These are phyloP conservation scores for Gallinago media DNA, from an alignment of 2,113 vertebrate species.

Conservation along the genomic window DNA sequence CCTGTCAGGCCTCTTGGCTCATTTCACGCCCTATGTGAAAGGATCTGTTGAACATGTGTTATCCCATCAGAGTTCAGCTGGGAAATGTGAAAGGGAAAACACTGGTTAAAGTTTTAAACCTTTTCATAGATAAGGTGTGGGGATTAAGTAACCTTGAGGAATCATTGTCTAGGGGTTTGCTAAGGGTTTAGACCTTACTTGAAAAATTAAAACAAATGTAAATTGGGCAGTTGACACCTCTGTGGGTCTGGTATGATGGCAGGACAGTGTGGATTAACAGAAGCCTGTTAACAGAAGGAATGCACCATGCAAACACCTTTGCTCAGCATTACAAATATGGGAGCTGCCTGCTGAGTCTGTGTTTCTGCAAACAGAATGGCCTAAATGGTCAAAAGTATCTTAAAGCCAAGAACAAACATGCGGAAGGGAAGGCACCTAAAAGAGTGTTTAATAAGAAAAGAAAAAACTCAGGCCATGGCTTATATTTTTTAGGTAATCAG, in stretches of 20 bases:
- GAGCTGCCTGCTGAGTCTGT: background rate
- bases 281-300: background rate
- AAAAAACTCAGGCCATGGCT: background rate
- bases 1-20: background rate
- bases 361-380: background rate
- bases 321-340: background rate
- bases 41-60: fast-evolving
- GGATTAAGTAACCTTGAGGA: background rate
- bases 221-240: background rate
- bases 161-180: background rate
- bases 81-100: background rate
- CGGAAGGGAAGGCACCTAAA: background rate
- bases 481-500: background rate
- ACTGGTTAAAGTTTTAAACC: background rate
- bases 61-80: background rate
- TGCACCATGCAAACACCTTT: background rate
- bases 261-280: background rate
- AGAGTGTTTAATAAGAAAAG: background rate
- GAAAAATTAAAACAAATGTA: background rate
- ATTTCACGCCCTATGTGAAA: fast-evolving
- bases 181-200: background rate
- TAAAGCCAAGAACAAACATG: background rate
- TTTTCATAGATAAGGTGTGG: background rate
- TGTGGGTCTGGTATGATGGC: fast-evolving
- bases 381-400: background rate